phyloP scores from a whole-genome alignment of 2,888 invertebrate species.

The Blastobasis lacticolella region DNA sequence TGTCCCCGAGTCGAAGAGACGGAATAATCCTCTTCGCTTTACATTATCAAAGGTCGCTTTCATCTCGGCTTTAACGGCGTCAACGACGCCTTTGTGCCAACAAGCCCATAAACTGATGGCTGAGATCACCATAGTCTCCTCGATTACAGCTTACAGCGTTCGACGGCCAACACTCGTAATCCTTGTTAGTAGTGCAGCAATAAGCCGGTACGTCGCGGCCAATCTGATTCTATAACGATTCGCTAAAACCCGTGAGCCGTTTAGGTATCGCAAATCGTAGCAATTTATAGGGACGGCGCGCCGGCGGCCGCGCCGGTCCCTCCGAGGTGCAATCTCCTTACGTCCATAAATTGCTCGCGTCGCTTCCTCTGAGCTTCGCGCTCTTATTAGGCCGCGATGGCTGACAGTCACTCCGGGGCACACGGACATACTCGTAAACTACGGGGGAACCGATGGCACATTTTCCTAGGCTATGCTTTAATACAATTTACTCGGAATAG shows the following conservation, averaged over 20 bases:
- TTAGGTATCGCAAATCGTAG: slow-evolving; percentile 40
- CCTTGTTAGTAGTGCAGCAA: too few species aligned
- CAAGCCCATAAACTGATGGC: too few species aligned
- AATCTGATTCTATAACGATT: slow-evolving; percentile 53
- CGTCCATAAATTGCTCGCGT: slow-evolving; percentile 54
- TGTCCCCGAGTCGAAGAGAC: too few species aligned
- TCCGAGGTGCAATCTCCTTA: slow-evolving; percentile 48
- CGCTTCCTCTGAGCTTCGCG: slow-evolving; percentile 38
- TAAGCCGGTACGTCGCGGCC: too few species aligned
- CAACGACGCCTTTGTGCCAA: too few species aligned
- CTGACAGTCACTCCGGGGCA: slow-evolving; percentile 37
- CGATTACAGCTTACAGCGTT: too few species aligned
- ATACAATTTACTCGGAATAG: slow-evolving; percentile 12
- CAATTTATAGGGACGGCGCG: slow-evolving; percentile 42
- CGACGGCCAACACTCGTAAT: too few species aligned
- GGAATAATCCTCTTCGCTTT: too few species aligned
- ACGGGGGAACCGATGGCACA: slow-evolving; percentile 6
- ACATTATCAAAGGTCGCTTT: too few species aligned
- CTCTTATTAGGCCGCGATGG: slow-evolving; percentile 37
- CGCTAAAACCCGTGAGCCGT: slow-evolving; percentile 37
- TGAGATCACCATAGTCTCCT: too few species aligned
- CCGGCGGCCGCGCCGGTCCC: slow-evolving; percentile 35
- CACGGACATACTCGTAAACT: slow-evolving; percentile 28
- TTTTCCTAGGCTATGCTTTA: slow-evolving; percentile 11
- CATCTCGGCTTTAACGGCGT: too few species aligned